A percentile compares a stretch with the other conserved stretches of the same genome.
These are phyloP conservation scores for Nipponia nippon DNA, from an alignment of 2,113 vertebrate species.

Conservation along the genomic window DNA sequence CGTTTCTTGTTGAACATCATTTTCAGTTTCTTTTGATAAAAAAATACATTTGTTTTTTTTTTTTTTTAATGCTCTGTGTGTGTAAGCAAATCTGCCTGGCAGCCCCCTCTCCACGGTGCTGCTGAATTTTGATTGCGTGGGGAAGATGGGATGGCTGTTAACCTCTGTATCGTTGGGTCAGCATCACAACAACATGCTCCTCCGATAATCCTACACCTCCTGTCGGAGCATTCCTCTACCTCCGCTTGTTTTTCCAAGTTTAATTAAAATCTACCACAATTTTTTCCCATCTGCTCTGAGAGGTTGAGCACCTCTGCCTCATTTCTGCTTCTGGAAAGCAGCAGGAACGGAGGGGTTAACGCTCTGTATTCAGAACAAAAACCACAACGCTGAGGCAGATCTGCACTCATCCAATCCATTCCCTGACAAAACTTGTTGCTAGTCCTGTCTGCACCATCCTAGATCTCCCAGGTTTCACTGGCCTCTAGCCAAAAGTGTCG, in stretches of 20 bases:
- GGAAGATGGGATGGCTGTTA: background rate
- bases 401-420: constrained; percentile 51
- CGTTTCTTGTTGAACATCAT: background rate
- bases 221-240: constrained; percentile 22
- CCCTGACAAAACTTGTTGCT: constrained; percentile 68
- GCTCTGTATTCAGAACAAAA: constrained; percentile 23
- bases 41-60: background rate
- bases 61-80: background rate
- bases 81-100: background rate
- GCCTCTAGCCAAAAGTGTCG: constrained; percentile 70
- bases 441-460: constrained; percentile 70
- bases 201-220: constrained; percentile 11
- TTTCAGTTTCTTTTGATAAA: background rate
- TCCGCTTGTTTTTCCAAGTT: constrained; percentile 41
- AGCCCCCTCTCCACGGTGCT: background rate
- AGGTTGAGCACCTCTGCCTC: background rate
- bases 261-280: constrained; percentile 4
- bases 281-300: background rate
- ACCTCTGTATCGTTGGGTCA: background rate
- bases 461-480: constrained; percentile 66
- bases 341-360: constrained; percentile 45
- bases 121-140: background rate
- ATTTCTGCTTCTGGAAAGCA: background rate
- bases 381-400: constrained; percentile 14
- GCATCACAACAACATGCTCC: constrained; percentile 8